These are phyloP conservation scores for Petaurus breviceps DNA, from an alignment of 2,113 vertebrate genomes.

Conservation along the genomic window DNA sequence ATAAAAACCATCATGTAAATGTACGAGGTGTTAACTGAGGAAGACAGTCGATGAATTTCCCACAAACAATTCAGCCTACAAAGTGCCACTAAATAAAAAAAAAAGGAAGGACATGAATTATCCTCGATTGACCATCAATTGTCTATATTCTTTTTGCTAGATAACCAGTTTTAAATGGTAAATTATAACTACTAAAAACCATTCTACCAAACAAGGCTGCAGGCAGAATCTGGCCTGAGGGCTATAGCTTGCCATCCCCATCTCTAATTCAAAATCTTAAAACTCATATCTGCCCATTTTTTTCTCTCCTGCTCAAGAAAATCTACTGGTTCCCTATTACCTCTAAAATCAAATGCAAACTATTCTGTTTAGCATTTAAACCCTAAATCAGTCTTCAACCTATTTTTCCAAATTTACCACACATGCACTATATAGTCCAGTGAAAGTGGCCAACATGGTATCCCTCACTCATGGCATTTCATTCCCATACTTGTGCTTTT, in stretches of 20 bases:
- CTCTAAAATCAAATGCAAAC: neutral
- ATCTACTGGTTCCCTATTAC: neutral
- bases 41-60: no score
- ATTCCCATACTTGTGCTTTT: neutral
- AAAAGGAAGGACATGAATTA: no score
- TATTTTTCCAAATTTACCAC: neutral
- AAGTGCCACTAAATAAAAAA: no score
- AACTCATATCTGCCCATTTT: neutral
- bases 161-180: neutral
- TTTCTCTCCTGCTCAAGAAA: neutral
- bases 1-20: neutral
- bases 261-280: neutral
- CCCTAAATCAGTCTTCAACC: neutral
- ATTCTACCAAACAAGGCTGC: neutral
- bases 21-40: no score
- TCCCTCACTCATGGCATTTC: neutral
- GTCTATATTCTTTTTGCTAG: no score
- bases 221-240: neutral
- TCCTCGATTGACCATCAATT: no score
- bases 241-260: neutral
- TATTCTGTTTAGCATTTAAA: neutral
- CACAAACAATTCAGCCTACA: no score
- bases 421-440: neutral
- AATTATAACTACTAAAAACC: neutral
- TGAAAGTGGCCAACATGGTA: neutral